A percentile compares a stretch with the other conserved stretches of the same genome.
Conservation (phyloP, 1,140 invertebrate genomes). For the Danaus plexippus region DNA sequence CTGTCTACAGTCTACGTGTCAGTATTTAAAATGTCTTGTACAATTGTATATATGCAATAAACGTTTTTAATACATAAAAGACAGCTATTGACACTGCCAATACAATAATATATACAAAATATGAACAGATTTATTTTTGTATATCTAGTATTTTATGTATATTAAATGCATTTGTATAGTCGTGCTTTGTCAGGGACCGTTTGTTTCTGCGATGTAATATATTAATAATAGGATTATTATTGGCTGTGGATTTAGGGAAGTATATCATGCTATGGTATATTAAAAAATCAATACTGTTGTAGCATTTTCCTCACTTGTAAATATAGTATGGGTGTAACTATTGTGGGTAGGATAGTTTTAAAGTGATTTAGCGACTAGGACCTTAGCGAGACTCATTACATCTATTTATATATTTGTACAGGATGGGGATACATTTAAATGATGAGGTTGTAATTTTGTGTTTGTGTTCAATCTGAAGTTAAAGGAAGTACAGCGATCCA, state of each 20-base stretch:
- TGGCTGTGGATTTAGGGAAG: constrained; percentile 42
- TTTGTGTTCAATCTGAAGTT: constrained; percentile 19
- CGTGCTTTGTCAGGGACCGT: constrained; percentile 6
- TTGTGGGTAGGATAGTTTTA: constrained; percentile 9
- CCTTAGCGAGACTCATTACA: constrained; percentile 6
- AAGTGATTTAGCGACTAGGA: constrained; percentile 3
- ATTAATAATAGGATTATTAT: constrained; percentile 27
- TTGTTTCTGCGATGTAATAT: constrained; percentile 19
- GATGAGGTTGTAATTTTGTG: constrained; percentile 19
- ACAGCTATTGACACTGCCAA: constrained; percentile 28
- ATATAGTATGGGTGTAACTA: constrained; percentile 25
- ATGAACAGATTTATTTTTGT: constrained; percentile 16
- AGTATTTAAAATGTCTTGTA: too few species aligned
- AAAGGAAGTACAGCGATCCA: constrained; percentile 36
- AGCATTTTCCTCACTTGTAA: constrained; percentile 39
- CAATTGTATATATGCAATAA: too few species aligned
- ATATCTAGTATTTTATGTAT: constrained; percentile 11
- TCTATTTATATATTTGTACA: constrained; percentile 28
- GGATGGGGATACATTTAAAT: constrained; percentile 37
- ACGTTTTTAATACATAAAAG: not conserved
- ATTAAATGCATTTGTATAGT: constrained; percentile 9
- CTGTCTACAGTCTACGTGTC: too few species aligned
- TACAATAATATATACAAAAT: constrained; percentile 19
- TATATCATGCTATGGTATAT: constrained; percentile 20
- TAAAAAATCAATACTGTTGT: constrained; percentile 22